These are phyloP conservation scores for Acestrorhynchus altus DNA, from an alignment of 2,797 vertebrate species.

Conservation along the genomic window DNA sequence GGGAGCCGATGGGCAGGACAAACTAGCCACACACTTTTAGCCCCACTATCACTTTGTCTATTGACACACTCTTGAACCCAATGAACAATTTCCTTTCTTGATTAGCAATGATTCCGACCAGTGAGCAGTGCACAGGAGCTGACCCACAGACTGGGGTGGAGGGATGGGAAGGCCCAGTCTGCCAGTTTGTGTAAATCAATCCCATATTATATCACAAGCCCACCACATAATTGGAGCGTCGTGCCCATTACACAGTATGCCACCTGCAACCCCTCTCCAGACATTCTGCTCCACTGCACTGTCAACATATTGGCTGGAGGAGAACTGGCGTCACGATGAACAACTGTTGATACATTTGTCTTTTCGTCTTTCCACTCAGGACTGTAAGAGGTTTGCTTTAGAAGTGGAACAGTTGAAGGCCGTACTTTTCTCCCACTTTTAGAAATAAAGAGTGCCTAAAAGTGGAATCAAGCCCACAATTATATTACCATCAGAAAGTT, in stretches of 20 bases:
- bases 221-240: slow-evolving; percentile 57
- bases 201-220: slow-evolving; percentile 55
- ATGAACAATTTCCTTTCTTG: slow-evolving; percentile 44
- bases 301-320: slow-evolving; percentile 47
- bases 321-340: slow-evolving; percentile 53
- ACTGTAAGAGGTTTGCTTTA: too few species aligned
- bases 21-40: slow-evolving; percentile 50
- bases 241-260: slow-evolving; percentile 58
- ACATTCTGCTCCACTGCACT: slow-evolving; percentile 44
- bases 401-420: too few species aligned
- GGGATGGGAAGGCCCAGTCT: slow-evolving; percentile 40
- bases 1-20: slow-evolving; percentile 40
- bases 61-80: slow-evolving; percentile 20
- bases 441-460: too few species aligned
- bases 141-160: neutral
- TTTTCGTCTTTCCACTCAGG: neutral
- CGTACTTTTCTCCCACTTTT: too few species aligned
- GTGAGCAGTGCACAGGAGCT: slow-evolving; percentile 6
- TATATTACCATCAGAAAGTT: too few species aligned
- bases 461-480: too few species aligned
- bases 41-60: slow-evolving; percentile 40
- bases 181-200: slow-evolving; percentile 62
- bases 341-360: slow-evolving; percentile 28
- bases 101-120: slow-evolving; percentile 19
- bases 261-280: slow-evolving; percentile 58